Conservation (phyloP, 37 sponge, comb jelly and placozoan species). For the Amphimedon queenslandica region DNA sequence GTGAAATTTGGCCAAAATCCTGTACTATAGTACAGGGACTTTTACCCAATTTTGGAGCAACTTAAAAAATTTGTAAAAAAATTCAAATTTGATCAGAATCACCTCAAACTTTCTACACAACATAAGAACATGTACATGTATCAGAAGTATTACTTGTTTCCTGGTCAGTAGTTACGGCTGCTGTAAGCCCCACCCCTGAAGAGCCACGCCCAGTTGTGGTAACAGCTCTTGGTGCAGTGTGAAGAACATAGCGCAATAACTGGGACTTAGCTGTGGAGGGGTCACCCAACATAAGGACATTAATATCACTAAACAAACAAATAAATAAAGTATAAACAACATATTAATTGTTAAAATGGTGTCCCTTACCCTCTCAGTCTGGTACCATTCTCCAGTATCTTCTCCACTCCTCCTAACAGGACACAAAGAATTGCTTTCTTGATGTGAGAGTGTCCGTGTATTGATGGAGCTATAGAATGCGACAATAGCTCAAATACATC, state of each 20-base stretch:
- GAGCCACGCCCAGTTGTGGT: conserved; percentile 98
- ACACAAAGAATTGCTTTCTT: conserved; percentile 93
- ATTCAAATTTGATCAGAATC: too few relatives aligned
- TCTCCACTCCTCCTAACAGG: conserved; percentile 98
- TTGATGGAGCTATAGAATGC: conserved; percentile 93
- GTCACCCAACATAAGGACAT: conserved; percentile 92
- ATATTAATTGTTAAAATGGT: background rate
- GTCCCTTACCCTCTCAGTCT: conserved; percentile 80
- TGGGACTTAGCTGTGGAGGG: conserved; percentile 98
- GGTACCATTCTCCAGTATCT: conserved; percentile 90
- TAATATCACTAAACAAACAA: conserved; percentile 73
- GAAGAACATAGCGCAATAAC: conserved; percentile 89
- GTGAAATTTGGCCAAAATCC: too few relatives aligned
- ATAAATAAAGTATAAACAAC: background rate
- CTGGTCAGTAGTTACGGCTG: conserved; percentile 95
- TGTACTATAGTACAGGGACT: too few relatives aligned
- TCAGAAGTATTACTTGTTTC: conserved; percentile 66
- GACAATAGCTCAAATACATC: conserved; percentile 89
- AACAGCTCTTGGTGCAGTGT: conserved; percentile 92
- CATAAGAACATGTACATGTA: background rate
- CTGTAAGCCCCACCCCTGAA: conserved; percentile 98
- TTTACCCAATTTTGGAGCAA: too few relatives aligned
- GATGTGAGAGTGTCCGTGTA: conserved; percentile 91
- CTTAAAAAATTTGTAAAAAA: too few relatives aligned
- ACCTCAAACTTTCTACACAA: too few relatives aligned